Evolutionary conservation across 2,888 invertebrate species (phyloP).

Genomic region (Orthosia gothica): DNA sequence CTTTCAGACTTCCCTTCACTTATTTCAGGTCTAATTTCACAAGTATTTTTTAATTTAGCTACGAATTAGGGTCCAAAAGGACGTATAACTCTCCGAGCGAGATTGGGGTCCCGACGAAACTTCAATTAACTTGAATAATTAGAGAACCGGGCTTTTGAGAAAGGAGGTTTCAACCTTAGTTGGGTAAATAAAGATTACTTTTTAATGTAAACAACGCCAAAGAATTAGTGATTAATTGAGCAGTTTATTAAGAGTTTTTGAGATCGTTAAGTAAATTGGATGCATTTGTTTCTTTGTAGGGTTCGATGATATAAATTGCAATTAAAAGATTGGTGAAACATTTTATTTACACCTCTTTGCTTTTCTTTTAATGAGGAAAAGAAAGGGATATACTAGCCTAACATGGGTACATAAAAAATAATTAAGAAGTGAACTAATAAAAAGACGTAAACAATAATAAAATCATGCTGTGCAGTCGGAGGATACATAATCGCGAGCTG

Average conservation of each 20-base stretch:
- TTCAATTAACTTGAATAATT: constrained; percentile 81
- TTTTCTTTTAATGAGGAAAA: too few relatives aligned
- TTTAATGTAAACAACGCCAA: constrained; percentile 55
- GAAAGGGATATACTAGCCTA: too few relatives aligned
- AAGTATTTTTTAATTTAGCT: constrained; percentile 60
- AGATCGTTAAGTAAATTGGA: constrained; percentile 28
- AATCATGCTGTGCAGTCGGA: too few relatives aligned
- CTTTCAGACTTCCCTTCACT: background rate
- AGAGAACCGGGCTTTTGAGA: constrained; percentile 59
- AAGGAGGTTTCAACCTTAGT: constrained; percentile 65
- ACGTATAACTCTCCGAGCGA: constrained; percentile 53
- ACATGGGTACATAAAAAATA: too few relatives aligned
- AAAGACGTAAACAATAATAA: too few relatives aligned
- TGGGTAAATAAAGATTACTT: constrained; percentile 63
- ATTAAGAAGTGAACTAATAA: too few relatives aligned
- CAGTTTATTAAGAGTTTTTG: constrained; percentile 46
- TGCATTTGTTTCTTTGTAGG: constrained; percentile 7
- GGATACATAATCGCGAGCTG: too few relatives aligned
- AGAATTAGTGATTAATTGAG: constrained; percentile 58
- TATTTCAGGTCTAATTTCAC: constrained; percentile 41
- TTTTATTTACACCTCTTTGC: background rate
- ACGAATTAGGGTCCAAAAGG: constrained; percentile 51
- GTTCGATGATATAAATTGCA: background rate
- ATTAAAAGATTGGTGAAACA: background rate
- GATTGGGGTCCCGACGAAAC: constrained; percentile 69